Conservation (phyloP, 2,888 invertebrate species). For the Dolichopus griseipennis region DNA sequence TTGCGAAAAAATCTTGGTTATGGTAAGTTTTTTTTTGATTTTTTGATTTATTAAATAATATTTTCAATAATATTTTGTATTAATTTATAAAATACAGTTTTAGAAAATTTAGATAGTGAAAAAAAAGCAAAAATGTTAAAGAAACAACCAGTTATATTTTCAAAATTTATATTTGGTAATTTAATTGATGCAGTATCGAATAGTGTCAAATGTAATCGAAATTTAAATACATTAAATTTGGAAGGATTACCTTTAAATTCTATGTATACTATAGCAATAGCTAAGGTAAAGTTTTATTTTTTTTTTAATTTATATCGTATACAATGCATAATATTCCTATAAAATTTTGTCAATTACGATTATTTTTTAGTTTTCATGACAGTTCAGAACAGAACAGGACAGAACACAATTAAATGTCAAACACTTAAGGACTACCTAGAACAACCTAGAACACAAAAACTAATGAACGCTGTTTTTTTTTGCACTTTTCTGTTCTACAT, state of each 20-base stretch:
- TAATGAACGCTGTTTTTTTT: too few species aligned
- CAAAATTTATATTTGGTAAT: slow-evolving; percentile 60
- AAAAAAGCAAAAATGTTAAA: slow-evolving; percentile 54
- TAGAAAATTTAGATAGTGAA: slow-evolving; percentile 47
- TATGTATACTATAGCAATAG: slow-evolving; percentile 55
- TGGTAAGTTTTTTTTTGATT: slow-evolving; percentile 27
- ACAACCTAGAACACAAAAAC: too few species aligned
- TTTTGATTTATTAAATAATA: too few species aligned
- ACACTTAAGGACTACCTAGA: too few species aligned
- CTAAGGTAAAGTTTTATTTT: slow-evolving; percentile 42
- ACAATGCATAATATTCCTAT: too few species aligned
- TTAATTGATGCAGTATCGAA: slow-evolving; percentile 56
- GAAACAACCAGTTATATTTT: slow-evolving; percentile 56
- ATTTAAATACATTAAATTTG: slow-evolving; percentile 53
- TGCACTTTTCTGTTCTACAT: too few species aligned
- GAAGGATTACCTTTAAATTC: slow-evolving; percentile 63
- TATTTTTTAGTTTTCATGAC: too few species aligned
- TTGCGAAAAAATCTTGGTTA: slow-evolving; percentile 46
- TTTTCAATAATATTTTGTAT: neutral
- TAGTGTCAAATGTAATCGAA: slow-evolving; percentile 54
- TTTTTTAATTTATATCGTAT: too few species aligned
- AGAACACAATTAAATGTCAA: too few species aligned
- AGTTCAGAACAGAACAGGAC: too few species aligned
- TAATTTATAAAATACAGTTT: slow-evolving; percentile 22
- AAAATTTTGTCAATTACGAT: too few species aligned